phyloP scores from a whole-genome alignment of 2,113 vertebrate genomes.

The Kryptolebias marmoratus region DNA sequence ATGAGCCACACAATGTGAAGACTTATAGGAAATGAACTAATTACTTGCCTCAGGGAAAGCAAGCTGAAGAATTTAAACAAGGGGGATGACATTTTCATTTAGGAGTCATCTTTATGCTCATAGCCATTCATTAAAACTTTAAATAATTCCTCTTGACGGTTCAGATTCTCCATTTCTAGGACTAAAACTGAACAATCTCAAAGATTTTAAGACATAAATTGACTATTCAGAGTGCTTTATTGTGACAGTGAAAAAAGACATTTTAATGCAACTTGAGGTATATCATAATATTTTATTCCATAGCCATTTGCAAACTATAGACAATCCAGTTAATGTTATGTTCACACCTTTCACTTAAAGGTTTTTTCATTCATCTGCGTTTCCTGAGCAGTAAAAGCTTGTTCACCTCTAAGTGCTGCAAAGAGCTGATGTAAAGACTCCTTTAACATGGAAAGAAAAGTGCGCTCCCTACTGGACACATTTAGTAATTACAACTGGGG shows the following conservation, averaged over 20 bases:
- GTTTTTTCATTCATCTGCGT: not conserved
- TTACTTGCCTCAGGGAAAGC: constrained; percentile 21
- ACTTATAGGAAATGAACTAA: constrained; percentile 37
- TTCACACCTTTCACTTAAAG: not conserved
- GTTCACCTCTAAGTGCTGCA: not conserved
- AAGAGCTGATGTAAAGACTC: not conserved
- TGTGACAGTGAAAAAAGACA: too few species aligned
- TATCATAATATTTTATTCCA: too few species aligned
- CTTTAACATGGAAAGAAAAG: constrained; percentile 54
- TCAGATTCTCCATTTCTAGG: constrained; percentile 19
- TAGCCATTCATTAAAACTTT: constrained; percentile 40
- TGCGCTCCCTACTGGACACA: constrained; percentile 67
- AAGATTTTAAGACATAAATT: not conserved
- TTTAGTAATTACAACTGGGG: constrained; percentile 52
- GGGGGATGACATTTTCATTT: constrained; percentile 32
- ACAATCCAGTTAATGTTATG: too few species aligned
- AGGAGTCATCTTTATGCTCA: constrained; percentile 37
- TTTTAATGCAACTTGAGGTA: too few species aligned
- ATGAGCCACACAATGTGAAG: constrained; percentile 26
- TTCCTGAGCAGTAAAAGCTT: not conserved
- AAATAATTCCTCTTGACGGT: constrained; percentile 38
- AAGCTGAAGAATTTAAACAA: not conserved
- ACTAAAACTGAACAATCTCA: constrained; percentile 21
- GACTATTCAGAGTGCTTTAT: too few species aligned
- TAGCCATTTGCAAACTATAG: too few species aligned